These are phyloP conservation scores for Stenchaetothrips biformis DNA, from an alignment of 2,888 invertebrate genomes.

Conservation along the genomic window DNA sequence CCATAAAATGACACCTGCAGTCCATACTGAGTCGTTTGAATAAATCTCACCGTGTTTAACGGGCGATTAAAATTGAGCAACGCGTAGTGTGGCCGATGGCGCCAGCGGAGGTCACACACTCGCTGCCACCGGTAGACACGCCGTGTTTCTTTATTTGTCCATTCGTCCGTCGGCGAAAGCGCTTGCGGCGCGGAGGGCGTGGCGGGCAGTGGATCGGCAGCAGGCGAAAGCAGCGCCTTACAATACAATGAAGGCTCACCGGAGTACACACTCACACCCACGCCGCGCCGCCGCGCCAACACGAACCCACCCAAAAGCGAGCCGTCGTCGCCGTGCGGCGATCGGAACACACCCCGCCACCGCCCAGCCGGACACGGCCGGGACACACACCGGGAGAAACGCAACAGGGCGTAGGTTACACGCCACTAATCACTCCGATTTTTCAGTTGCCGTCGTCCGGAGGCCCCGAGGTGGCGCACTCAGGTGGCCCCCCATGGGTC, in stretches of 20 bases:
- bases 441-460: no score
- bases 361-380: neutral
- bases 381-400: neutral
- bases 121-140: no score
- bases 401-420: neutral
- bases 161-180: no score
- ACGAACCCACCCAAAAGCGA: neutral
- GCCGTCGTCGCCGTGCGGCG: neutral
- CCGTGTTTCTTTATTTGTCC: no score
- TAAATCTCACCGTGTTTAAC: neutral
- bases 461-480: no score
- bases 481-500: no score
- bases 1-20: slow-evolving; percentile 1
- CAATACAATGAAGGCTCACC: neutral
- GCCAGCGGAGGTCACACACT: no score
- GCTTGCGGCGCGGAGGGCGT: no score
- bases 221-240: neutral
- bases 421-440: no score
- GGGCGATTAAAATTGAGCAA: neutral
- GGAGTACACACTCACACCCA: neutral
- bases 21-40: neutral
- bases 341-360: neutral
- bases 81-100: no score
- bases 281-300: neutral
- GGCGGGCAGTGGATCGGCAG: neutral